Percentiles rank a stretch among this genome's conserved stretches.
phyloP scores from a whole-genome alignment of 2,888 invertebrate species.

The Argynnis bischoffii region DNA sequence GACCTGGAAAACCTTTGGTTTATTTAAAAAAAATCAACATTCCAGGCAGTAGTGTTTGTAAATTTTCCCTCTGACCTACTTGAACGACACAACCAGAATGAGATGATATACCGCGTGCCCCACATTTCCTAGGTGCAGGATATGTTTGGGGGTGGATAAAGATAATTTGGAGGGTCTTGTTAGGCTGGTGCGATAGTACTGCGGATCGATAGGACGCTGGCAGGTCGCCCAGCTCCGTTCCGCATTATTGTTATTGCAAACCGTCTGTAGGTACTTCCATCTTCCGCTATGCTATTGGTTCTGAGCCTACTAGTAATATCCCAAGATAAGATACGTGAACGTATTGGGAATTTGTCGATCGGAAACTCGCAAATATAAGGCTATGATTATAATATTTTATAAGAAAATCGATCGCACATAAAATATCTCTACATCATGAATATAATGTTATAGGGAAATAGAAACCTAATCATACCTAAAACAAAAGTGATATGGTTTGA shows the following conservation, averaged over 20 bases:
- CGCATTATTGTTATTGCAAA: constrained; percentile 81
- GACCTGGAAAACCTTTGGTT: constrained; percentile 72
- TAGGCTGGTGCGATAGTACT: constrained; percentile 61
- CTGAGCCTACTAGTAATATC: constrained; percentile 68
- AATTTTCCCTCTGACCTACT: constrained; percentile 82
- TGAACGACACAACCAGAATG: constrained; percentile 66
- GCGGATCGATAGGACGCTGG: constrained; percentile 77
- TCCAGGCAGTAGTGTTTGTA: constrained; percentile 75
- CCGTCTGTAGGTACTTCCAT: constrained; percentile 59
- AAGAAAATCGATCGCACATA: constrained; percentile 23
- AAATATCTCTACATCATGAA: constrained; percentile 14
- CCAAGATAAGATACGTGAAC: constrained; percentile 63
- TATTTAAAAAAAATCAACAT: constrained; percentile 71
- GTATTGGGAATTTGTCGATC: constrained; percentile 49
- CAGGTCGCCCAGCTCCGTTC: constrained; percentile 79
- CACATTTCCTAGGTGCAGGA: constrained; percentile 49
- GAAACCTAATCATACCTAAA: neutral
- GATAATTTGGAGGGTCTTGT: constrained; percentile 65
- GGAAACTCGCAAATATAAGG: constrained; percentile 41
- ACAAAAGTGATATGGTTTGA: too few relatives aligned
- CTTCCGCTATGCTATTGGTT: constrained; percentile 71
- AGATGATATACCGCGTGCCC: constrained; percentile 56
- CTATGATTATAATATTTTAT: constrained; percentile 36
- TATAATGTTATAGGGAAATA: neutral
- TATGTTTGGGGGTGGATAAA: constrained; percentile 55